A percentile compares a stretch with the other conserved stretches of the same genome.
These are phyloP conservation scores for Mionectes olivaceus DNA, from an alignment of 2,797 vertebrate genomes.

Conservation along the genomic window DNA sequence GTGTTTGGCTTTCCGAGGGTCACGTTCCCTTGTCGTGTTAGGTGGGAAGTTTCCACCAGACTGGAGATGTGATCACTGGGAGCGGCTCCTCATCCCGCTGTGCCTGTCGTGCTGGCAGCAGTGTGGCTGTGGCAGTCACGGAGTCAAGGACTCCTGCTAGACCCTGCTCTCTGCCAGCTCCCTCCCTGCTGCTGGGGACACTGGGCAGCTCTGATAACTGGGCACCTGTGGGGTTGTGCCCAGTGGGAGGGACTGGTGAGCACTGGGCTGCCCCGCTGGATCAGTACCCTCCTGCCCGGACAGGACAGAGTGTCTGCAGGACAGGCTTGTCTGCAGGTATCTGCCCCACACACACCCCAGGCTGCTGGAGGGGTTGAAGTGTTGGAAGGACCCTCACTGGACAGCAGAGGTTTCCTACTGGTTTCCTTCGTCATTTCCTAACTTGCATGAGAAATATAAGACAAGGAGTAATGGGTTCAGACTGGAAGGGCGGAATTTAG, in stretches of 20 bases:
- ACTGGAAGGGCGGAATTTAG: background rate
- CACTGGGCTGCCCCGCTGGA: background rate
- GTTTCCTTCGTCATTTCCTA: background rate
- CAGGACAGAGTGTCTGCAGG: background rate
- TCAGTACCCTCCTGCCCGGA: accelerated
- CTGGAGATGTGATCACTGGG: background rate
- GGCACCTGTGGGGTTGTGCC: background rate
- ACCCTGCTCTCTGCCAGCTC: background rate
- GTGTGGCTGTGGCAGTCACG: background rate
- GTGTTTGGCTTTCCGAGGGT: background rate
- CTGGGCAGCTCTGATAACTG: background rate
- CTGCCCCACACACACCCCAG: background rate
- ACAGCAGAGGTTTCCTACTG: background rate
- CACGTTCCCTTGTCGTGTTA: background rate
- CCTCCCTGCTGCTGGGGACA: background rate
- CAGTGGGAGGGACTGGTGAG: background rate
- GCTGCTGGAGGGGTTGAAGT: background rate
- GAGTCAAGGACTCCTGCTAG: background rate
- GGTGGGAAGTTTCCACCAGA: background rate
- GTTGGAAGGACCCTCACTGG: background rate
- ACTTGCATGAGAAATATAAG: background rate
- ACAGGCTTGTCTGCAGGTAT: background rate
- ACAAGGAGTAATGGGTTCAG: background rate
- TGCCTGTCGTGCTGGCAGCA: background rate
- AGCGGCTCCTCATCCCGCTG: background rate